Evolutionary conservation across 2,113 vertebrate genomes (phyloP).

Genomic region (Pheucticus melanocephalus): DNA sequence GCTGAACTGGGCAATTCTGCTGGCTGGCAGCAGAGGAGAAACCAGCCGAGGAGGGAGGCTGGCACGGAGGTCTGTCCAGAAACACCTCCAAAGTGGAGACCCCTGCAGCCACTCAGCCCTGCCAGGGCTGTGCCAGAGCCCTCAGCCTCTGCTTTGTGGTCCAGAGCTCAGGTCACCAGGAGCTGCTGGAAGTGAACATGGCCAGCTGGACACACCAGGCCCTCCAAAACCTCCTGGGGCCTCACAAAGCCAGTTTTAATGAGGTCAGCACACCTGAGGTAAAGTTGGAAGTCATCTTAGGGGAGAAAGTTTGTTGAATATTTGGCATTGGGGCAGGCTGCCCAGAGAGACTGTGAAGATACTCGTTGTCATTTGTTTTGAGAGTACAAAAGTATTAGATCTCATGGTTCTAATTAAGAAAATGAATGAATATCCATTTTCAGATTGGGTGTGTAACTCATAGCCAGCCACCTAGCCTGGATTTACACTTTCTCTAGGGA

Average conservation of each 20-base stretch:
- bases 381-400: neutral
- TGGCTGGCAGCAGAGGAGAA: neutral
- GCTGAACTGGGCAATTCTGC: neutral
- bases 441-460: neutral
- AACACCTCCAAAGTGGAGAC: neutral
- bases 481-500: neutral
- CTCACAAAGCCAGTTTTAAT: neutral
- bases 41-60: neutral
- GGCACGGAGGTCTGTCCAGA: neutral
- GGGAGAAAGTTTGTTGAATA: neutral
- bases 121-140: neutral
- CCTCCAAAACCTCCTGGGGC: neutral
- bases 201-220: neutral
- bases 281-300: neutral
- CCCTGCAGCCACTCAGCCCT: neutral
- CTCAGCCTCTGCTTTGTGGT: neutral
- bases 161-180: neutral
- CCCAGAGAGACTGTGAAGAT: neutral
- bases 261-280: neutral
- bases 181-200: neutral
- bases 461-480: neutral
- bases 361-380: neutral
- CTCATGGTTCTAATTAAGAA: neutral
- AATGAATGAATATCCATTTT: neutral
- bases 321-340: neutral